phyloP scores from a whole-genome alignment of 2,888 invertebrate species.

The Drosophila kambysellisi region DNA sequence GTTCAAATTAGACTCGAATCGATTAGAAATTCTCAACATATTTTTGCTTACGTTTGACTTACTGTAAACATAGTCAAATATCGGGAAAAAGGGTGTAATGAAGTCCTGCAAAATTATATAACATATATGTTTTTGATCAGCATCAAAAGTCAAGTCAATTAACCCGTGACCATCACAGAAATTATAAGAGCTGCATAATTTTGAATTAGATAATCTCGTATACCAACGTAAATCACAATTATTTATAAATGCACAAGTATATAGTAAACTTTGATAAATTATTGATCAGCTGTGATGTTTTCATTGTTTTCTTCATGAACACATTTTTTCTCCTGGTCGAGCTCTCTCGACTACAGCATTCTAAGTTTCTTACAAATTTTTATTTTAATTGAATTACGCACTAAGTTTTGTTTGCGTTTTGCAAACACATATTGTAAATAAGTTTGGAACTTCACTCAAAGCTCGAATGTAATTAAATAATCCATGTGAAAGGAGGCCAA shows the following conservation, averaged over 20 bases:
- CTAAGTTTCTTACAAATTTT: background rate
- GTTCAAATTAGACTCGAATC: background rate
- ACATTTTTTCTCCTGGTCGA: background rate
- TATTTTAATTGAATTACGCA: background rate
- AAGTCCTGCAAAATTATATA: too few relatives aligned
- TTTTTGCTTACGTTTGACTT: background rate
- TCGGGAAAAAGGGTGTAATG: background rate
- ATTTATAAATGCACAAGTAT: background rate
- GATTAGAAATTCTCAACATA: background rate
- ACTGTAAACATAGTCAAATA: too few relatives aligned
- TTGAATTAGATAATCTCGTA: too few relatives aligned
- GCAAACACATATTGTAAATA: slow-evolving; percentile 25
- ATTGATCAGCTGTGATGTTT: background rate
- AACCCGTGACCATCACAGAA: background rate
- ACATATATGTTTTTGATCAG: background rate
- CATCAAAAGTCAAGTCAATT: background rate
- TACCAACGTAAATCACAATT: background rate
- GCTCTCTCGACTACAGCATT: background rate
- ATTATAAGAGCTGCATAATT: background rate
- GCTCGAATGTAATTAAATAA: slow-evolving; percentile 31
- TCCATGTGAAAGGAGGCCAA: slow-evolving; percentile 16
- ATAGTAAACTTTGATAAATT: background rate
- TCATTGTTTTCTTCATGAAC: too few relatives aligned
- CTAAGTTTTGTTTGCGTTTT: slow-evolving; percentile 21
- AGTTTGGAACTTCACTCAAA: slow-evolving; percentile 4